A percentile compares a stretch with the other conserved stretches of the same genome.
Evolutionary conservation across 2,797 vertebrate genomes (phyloP).

Genomic region (Gymnodraco acuticeps): DNA sequence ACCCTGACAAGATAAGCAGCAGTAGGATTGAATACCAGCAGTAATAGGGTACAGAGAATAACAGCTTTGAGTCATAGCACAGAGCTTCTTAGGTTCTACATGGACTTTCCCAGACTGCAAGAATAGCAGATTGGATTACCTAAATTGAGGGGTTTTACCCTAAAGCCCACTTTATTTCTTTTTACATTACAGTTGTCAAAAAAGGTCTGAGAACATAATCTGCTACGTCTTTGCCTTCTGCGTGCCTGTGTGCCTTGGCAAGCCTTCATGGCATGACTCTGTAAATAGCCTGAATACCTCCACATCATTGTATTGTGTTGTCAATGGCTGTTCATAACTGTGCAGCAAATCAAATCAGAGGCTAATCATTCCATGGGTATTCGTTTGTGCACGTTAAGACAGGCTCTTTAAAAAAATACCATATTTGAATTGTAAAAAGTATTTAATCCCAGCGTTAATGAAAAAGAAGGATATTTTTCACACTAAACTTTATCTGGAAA

Average conservation of each 20-base stretch:
- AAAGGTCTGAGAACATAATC: conserved; percentile 67
- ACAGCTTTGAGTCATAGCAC: conserved; percentile 37
- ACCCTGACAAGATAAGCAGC: conserved; percentile 13
- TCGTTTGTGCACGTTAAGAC: background rate
- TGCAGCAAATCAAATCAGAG: conserved; percentile 18
- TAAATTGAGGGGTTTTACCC: conserved; percentile 66
- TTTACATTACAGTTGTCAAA: conserved; percentile 59
- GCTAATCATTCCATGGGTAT: conserved; percentile 35
- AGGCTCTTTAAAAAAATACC: background rate
- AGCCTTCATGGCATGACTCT: conserved; percentile 52
- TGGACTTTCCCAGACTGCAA: conserved; percentile 64
- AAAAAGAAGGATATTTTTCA: conserved; percentile 3
- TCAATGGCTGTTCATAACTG: conserved; percentile 10
- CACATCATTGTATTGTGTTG: conserved; percentile 50
- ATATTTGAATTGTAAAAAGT: conserved; percentile 2
- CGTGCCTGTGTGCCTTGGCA: conserved; percentile 54
- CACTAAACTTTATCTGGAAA: conserved; percentile 9
- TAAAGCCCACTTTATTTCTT: conserved; percentile 67
- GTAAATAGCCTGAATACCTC: conserved; percentile 68
- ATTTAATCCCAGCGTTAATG: background rate
- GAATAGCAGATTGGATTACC: conserved; percentile 68
- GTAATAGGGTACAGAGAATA: conserved; percentile 11
- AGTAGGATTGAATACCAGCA: conserved; percentile 21
- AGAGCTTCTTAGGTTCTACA: conserved; percentile 40
- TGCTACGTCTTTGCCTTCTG: conserved; percentile 62